phyloP scores from a whole-genome alignment of 2,888 invertebrate genomes.

The Celastrina argiolus region DNA sequence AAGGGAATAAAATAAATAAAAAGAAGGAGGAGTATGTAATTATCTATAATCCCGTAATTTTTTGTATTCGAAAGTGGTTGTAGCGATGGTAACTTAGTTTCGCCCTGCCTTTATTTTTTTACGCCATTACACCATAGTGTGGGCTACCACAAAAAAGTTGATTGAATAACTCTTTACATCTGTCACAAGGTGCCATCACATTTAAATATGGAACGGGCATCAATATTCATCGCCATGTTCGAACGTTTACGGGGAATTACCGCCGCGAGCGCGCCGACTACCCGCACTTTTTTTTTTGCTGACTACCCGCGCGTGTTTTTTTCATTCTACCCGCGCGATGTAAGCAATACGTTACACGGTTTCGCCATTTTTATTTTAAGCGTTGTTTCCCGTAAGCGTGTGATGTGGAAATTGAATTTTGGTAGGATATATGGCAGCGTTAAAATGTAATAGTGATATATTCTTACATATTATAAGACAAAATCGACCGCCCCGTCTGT shows the following conservation, averaged over 20 bases:
- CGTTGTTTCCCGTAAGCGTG: neutral
- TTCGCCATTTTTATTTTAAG: neutral
- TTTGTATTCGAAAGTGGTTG: no score
- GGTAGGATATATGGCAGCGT: neutral
- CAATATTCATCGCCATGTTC: slow-evolving; percentile 7
- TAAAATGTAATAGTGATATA: neutral
- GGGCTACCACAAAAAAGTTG: neutral
- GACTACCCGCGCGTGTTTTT: neutral
- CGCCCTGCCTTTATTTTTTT: no score
- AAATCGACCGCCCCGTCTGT: no score
- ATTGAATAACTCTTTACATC: neutral
- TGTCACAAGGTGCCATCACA: neutral
- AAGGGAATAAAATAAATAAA: no score
- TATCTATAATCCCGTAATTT: no score
- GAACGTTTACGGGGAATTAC: slow-evolving; percentile 1
- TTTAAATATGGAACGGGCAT: slow-evolving; percentile 5
- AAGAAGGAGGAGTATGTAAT: no score
- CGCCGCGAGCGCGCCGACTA: slow-evolving; percentile 3
- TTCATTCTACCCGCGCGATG: neutral
- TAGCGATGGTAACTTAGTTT: no score
- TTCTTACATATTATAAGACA: no score
- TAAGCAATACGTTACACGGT: slow-evolving; percentile 6
- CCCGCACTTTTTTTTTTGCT: neutral
- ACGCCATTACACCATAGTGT: no score
- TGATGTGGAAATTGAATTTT: neutral